Base-by-base conservation (phyloP, 2,888 invertebrate species). In the Acanthosepion esculentum region DNA sequence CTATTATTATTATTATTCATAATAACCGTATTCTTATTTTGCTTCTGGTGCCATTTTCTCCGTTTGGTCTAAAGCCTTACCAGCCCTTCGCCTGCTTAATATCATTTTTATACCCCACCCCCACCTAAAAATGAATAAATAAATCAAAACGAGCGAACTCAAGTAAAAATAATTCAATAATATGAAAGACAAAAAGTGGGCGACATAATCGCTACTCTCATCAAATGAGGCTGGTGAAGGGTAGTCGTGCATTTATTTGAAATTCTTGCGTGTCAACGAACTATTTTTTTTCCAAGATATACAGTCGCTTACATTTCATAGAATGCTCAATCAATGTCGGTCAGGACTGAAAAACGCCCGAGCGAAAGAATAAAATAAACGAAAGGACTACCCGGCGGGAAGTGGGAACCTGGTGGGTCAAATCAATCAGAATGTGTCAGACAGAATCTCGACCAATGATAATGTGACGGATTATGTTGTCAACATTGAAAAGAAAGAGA, bases 271-370 rank as follows among this genome's bases (percentile, higher is more conserved):
- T 78, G 78, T 78, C 78, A 78, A 78, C n/a, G 15, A 33, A n/a
- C 78, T 15, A 29, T 78, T 29, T 29, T 78, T 78, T 10, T 12
- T 12, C 10, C 15, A 33, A 78, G n/a, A 78, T 78, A 78, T 78
- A 78, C 78, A 15, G n/a, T 78, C 78, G n/a, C 78, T 78, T 78
- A 15, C n/a, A n/a, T 78, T 78, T 78, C 33, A n/a, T 78, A n/a
- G n/a, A 78, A 78, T 78, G 78, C 78, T 78, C 78, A 78, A 78
- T 78, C 78, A 78, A 78, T 78, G 78, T 78, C 78, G 78, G 78
- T 78, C 78, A 78, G n/a, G n/a, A 33, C 78, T 78, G 15, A n/a
- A n/a, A 41, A 78, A 78, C 12, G 15, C 78, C 78, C 15, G n/a
- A n/a, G 33, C 78, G 78, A 78, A n/a, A n/a, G 78, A 78, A 78